phyloP scores from a whole-genome alignment of 2,797 vertebrate genomes.

The Sphaeramia orbicularis region DNA sequence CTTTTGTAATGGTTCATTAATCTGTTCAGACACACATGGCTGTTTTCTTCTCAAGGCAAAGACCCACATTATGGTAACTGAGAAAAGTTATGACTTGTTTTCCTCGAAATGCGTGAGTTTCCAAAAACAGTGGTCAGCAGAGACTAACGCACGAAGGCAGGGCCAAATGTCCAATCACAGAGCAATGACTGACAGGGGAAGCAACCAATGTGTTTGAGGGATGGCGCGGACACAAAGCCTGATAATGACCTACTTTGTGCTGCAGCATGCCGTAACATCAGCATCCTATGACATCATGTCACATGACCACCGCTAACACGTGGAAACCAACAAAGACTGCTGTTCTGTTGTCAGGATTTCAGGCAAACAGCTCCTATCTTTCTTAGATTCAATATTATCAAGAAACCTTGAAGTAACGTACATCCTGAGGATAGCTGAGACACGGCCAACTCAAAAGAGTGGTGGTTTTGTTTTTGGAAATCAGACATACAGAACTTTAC shows the following conservation, averaged over 20 bases:
- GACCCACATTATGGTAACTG: neutral
- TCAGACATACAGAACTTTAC: too few species aligned
- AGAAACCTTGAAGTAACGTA: neutral
- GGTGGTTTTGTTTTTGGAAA: too few species aligned
- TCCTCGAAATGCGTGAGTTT: conserved; percentile 11
- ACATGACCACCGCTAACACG: conserved; percentile 68
- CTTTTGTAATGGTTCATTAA: conserved; percentile 9
- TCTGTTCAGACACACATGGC: neutral
- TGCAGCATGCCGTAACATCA: conserved; percentile 56
- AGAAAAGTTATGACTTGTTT: conserved; percentile 1
- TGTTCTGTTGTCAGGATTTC: conserved; percentile 37
- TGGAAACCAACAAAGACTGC: conserved; percentile 58
- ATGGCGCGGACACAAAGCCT: conserved; percentile 44
- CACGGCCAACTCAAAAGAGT: too few species aligned
- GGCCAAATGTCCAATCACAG: conserved; percentile 17
- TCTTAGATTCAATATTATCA: neutral
- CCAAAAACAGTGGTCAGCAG: conserved; percentile 24
- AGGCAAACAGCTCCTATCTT: neutral
- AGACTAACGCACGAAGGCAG: conserved; percentile 17
- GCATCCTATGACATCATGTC: conserved; percentile 75
- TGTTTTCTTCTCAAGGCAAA: conserved; percentile 9
- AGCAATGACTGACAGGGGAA: conserved; percentile 49
- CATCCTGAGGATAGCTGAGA: neutral
- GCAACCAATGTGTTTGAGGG: conserved; percentile 35
- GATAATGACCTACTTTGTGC: conserved; percentile 76